Percentiles rank a stretch among this genome's conserved stretches.
Evolutionary conservation across 2,888 invertebrate genomes (phyloP).

Genomic region (Drosophila longiperda): DNA sequence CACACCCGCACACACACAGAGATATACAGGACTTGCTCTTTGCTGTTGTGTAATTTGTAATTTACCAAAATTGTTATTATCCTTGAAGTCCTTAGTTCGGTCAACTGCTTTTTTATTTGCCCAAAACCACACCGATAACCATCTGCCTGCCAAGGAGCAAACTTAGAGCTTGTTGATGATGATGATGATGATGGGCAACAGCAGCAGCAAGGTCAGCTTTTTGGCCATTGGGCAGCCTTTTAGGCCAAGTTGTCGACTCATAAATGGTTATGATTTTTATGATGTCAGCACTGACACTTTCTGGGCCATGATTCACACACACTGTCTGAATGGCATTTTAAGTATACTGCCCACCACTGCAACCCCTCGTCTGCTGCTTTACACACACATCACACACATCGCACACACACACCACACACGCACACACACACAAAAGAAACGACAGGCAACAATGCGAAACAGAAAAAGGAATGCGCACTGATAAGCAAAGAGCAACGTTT

Average conservation of each 20-base stretch:
- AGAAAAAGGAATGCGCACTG: constrained; percentile 64
- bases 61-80: constrained; percentile 77
- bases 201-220: constrained; percentile 18
- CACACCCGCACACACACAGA: constrained; percentile 9
- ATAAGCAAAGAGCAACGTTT: constrained; percentile 66
- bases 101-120: constrained; percentile 70
- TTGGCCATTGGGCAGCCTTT: constrained; percentile 28
- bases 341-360: constrained; percentile 10
- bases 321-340: constrained; percentile 26
- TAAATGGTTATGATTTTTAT: constrained; percentile 79
- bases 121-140: constrained; percentile 47
- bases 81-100: constrained; percentile 46
- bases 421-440: constrained; percentile 10
- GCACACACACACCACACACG: constrained; percentile 24
- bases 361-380: background rate
- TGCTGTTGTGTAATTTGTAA: constrained; percentile 66
- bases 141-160: constrained; percentile 42
- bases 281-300: constrained; percentile 66
- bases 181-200: background rate
- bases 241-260: constrained; percentile 40
- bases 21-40: constrained; percentile 4
- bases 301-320: constrained; percentile 59
- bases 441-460: constrained; percentile 61
- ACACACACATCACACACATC: constrained; percentile 16
- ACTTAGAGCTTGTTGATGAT: constrained; percentile 10